Evolutionary conservation across 1,140 invertebrate genomes (phyloP), one percentile per base, ranked within the genome.

Genomic region (Drosophila miranda): DNA sequence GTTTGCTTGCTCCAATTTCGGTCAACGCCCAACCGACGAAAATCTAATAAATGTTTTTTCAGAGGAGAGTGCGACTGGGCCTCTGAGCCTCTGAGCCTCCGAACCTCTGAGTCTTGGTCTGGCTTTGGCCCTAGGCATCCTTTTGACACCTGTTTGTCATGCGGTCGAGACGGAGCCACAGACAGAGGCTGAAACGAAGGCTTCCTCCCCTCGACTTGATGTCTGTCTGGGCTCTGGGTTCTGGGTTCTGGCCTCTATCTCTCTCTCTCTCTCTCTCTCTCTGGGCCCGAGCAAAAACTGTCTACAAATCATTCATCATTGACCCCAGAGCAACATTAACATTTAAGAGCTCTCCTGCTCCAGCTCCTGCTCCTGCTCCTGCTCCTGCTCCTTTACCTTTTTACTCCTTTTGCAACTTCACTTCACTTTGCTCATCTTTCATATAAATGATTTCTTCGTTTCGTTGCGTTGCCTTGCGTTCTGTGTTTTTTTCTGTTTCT

Each of bases 301-400:
- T 81, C 81, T 78, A 86, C 81, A 86, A 81, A 87, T 86, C 82
- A 86, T 86, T 78, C 81, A 81, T 87, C 81, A 86, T 81, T 67
- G 60, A 34, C 42, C 41, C 23, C n/a, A 13, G 56, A 79, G 71
- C 54, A 72, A 75, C 75, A 79, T 68, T 64, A 69, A 62, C 58
- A 51, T 23, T 23, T 43, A 61, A 64, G 26, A 46, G 48, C 49
- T 59, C 11, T 26, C 4, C 34, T 38, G 23, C 23, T 26, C 4
- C 23, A 5, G 3, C 23, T 59, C 9, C 34, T 13, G 11, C 9
- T 23, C 3, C 34, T 38, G 23, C 23, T 26, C 4, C 23, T 6
- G 3, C 23, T 59, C 11, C 34, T 38, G 13, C 34, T 13, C 11
- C 34, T 38, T 66, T 26, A 26, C 23, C 23, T 19, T 21, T 73